These are phyloP conservation scores for Operophtera brumata DNA, from an alignment of 2,888 invertebrate species.

Conservation along the genomic window DNA sequence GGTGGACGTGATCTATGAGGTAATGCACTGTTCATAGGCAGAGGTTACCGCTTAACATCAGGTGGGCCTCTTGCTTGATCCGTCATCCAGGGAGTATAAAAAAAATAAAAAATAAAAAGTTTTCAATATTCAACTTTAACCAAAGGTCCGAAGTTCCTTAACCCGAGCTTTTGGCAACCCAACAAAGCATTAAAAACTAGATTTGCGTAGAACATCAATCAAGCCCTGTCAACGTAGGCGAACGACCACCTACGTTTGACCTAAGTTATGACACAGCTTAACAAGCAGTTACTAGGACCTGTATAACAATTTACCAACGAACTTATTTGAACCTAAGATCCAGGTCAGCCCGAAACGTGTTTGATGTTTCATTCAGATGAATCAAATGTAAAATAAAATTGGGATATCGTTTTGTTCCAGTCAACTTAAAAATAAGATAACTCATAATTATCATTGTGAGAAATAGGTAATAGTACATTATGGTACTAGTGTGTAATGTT, in stretches of 20 bases:
- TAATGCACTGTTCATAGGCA: no score
- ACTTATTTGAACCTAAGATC: conserved; percentile 32
- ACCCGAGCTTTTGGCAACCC: conserved; percentile 10
- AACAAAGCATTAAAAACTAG: neutral
- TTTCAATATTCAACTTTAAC: neutral
- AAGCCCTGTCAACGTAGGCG: conserved; percentile 47
- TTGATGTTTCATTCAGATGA: conserved; percentile 7
- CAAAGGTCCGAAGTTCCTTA: conserved; percentile 8
- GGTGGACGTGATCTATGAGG: no score
- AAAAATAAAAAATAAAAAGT: no score
- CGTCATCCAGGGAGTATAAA: no score
- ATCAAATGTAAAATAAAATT: neutral
- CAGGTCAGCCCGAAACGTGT: conserved; percentile 22
- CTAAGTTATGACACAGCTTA: conserved; percentile 26
- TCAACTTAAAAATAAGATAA: neutral
- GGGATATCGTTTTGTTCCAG: neutral
- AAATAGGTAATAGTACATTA: no score
- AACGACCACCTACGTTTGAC: conserved; percentile 35
- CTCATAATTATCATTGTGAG: no score
- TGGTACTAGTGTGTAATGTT: no score
- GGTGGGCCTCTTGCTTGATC: no score
- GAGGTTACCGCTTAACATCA: no score
- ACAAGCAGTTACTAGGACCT: conserved; percentile 6
- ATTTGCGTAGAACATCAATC: conserved; percentile 37
- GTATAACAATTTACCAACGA: conserved; percentile 21